These are phyloP conservation scores for Tipula vernalis DNA, from an alignment of 2,888 invertebrate genomes.

Conservation along the genomic window DNA sequence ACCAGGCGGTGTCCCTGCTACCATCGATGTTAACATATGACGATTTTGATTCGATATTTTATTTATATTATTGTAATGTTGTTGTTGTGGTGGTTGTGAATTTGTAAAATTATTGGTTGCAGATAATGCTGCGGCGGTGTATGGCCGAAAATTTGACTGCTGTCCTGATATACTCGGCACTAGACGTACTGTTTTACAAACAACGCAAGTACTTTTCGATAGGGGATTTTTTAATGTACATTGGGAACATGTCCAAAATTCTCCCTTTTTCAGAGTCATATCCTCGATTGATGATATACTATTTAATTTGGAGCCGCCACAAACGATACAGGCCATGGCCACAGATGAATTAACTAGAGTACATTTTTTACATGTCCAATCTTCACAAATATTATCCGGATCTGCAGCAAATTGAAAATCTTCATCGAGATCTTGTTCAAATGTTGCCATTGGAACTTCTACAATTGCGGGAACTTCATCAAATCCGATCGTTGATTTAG, in stretches of 20 bases:
- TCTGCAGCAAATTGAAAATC: slow-evolving; percentile 51
- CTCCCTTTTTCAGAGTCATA: slow-evolving; percentile 55
- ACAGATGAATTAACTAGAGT: slow-evolving; percentile 67
- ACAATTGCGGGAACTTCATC: slow-evolving; percentile 29
- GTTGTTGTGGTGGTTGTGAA: neutral
- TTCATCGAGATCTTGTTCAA: slow-evolving; percentile 58
- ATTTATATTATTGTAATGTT: slow-evolving; percentile 7
- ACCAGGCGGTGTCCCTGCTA: slow-evolving; percentile 15
- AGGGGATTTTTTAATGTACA: slow-evolving; percentile 74
- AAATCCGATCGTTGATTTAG: slow-evolving; percentile 20
- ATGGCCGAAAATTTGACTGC: slow-evolving; percentile 24
- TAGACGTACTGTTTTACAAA: slow-evolving; percentile 54
- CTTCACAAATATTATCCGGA: slow-evolving; percentile 26
- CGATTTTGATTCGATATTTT: slow-evolving; percentile 12
- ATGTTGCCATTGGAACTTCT: slow-evolving; percentile 48
- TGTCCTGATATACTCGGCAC: slow-evolving; percentile 31
- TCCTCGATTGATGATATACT: slow-evolving; percentile 51
- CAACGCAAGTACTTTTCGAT: slow-evolving; percentile 53
- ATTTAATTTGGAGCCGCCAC: slow-evolving; percentile 70
- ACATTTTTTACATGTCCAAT: slow-evolving; percentile 81
- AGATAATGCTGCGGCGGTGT: slow-evolving; percentile 17
- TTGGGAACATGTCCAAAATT: slow-evolving; percentile 67
- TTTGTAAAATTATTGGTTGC: neutral
- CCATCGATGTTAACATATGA: slow-evolving; percentile 20
- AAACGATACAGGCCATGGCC: slow-evolving; percentile 67